These are phyloP conservation scores for Tiphia femorata DNA, from an alignment of 2,888 invertebrate species.

Conservation along the genomic window DNA sequence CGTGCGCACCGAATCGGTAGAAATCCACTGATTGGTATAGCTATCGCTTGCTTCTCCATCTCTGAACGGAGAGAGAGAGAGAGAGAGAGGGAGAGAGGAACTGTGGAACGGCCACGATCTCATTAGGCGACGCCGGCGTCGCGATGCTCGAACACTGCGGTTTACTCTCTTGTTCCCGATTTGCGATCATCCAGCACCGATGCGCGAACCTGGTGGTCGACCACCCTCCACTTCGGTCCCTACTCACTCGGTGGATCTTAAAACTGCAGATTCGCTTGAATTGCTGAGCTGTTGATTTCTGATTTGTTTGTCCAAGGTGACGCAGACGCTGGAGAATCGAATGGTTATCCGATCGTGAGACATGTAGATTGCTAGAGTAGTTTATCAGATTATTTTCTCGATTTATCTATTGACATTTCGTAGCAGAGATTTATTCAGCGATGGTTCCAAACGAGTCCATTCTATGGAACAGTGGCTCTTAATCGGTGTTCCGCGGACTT, in stretches of 20 bases:
- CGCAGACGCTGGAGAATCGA: background rate
- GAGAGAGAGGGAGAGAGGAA: background rate
- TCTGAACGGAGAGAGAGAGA: too few species aligned
- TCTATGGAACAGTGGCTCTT: too few species aligned
- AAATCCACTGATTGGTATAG: slow-evolving; percentile 63
- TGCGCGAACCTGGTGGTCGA: too few species aligned
- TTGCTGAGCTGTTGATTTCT: background rate
- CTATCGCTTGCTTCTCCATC: slow-evolving; percentile 59
- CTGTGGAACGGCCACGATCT: background rate
- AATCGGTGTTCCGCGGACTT: too few species aligned
- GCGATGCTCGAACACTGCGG: slow-evolving; percentile 28
- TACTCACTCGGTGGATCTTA: background rate
- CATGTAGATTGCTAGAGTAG: too few species aligned
- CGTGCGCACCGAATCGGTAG: slow-evolving; percentile 54
- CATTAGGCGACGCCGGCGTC: background rate
- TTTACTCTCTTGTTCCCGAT: slow-evolving; percentile 18
- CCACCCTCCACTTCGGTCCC: background rate
- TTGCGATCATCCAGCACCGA: background rate
- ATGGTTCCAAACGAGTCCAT: too few species aligned
- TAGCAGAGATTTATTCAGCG: too few species aligned
- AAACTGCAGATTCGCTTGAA: background rate
- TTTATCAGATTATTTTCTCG: too few species aligned
- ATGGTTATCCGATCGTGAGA: too few species aligned
- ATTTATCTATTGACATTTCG: too few species aligned
- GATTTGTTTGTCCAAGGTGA: background rate